These are phyloP conservation scores for Aramus guarauna DNA, from an alignment of 2,113 vertebrate species.

Conservation along the genomic window DNA sequence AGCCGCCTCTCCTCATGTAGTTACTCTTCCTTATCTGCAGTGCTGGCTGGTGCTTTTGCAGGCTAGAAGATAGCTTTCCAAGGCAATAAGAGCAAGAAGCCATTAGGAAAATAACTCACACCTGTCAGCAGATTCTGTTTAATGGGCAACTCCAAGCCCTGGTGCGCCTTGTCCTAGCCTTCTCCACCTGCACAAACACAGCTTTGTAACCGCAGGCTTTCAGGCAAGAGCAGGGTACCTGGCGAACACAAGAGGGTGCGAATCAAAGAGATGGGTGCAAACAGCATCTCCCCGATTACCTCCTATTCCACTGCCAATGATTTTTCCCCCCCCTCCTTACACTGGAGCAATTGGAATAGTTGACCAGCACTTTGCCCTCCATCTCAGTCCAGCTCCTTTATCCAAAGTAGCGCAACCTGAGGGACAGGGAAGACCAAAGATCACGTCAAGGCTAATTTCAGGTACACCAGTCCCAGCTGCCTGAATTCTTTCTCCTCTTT, in stretches of 20 bases:
- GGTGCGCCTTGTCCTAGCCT: neutral
- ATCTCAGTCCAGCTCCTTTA: neutral
- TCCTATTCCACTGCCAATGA: neutral
- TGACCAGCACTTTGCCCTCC: neutral
- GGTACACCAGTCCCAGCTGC: neutral
- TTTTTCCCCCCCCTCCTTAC: neutral
- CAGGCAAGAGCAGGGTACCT: neutral
- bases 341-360: neutral
- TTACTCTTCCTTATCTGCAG: neutral
- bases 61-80: constrained; percentile 1
- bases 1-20: neutral
- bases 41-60: neutral
- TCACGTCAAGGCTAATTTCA: neutral
- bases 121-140: neutral
- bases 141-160: neutral
- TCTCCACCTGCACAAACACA: neutral
- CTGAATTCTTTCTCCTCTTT: neutral
- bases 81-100: neutral
- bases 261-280: neutral
- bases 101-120: constrained; percentile 45
- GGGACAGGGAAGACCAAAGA: neutral
- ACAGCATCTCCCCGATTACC: neutral
- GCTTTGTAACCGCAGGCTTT: neutral
- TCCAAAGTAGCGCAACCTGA: neutral
- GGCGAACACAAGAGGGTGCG: neutral